phyloP scores from a whole-genome alignment of 2,113 vertebrate species.

The Tonatia bakeri region DNA sequence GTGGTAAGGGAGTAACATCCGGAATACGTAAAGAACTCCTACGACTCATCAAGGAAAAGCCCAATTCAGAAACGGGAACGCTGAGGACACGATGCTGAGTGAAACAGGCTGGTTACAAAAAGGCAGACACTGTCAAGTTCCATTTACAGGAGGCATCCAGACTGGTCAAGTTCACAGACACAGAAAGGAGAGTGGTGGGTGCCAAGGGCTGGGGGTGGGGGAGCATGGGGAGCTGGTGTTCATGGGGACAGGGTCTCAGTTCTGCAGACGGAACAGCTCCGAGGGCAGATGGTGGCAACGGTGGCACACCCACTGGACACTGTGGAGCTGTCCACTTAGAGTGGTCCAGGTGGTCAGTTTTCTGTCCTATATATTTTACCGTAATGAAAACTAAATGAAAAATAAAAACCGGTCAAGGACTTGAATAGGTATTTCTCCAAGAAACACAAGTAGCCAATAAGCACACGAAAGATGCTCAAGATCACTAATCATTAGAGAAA shows the following conservation, averaged over 20 bases:
- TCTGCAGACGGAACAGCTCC: no score
- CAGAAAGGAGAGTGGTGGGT: neutral
- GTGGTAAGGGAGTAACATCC: neutral
- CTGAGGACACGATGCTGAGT: neutral
- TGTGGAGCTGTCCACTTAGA: neutral
- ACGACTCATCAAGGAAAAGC: neutral
- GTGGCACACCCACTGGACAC: no score
- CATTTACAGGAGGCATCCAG: neutral
- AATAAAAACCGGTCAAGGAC: neutral
- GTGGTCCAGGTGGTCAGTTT: neutral
- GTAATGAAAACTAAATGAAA: neutral
- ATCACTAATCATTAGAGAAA: neutral
- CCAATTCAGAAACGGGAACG: neutral
- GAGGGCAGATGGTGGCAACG: no score
- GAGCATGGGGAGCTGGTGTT: no score
- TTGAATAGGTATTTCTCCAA: neutral
- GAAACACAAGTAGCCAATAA: neutral
- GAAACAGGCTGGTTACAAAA: neutral
- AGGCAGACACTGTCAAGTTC: neutral
- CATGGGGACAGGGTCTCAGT: no score
- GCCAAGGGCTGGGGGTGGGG: neutral
- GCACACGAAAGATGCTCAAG: neutral
- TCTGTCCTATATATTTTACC: neutral
- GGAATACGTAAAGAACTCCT: neutral
- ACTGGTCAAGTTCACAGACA: neutral